These are phyloP conservation scores for Tachina lurida DNA, from an alignment of 2,888 invertebrate genomes.

Conservation along the genomic window DNA sequence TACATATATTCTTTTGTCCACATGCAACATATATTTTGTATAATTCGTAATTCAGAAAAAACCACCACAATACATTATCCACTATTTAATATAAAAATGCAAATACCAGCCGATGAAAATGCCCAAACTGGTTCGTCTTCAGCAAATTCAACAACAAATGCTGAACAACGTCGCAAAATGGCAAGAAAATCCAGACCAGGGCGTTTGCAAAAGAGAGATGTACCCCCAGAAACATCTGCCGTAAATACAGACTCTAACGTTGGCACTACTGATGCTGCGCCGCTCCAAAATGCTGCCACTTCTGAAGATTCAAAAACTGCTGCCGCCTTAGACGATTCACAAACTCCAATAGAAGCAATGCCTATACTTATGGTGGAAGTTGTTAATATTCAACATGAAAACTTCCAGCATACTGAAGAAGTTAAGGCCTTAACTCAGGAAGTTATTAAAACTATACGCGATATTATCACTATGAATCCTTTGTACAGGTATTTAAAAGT, in stretches of 20 bases:
- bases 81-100: slow-evolving; percentile 91
- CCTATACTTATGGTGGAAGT: slow-evolving; percentile 95
- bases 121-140: slow-evolving; percentile 57
- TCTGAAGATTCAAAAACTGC: slow-evolving; percentile 1
- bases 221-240: slow-evolving; percentile 57
- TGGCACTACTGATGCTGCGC: slow-evolving; percentile 83
- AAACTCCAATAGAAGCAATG: slow-evolving; percentile 75
- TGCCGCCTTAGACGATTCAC: slow-evolving; percentile 29
- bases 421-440: slow-evolving; percentile 98
- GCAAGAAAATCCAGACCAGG: slow-evolving; percentile 79
- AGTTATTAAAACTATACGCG: slow-evolving; percentile 97
- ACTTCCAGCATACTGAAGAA: slow-evolving; percentile 95
- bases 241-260: slow-evolving; percentile 18
- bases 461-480: slow-evolving; percentile 98
- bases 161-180: slow-evolving; percentile 83
- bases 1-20: slow-evolving; percentile 41
- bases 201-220: slow-evolving; percentile 82
- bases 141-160: slow-evolving; percentile 82
- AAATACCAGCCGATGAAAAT: slow-evolving; percentile 90
- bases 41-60: slow-evolving; percentile 77
- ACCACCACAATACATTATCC: slow-evolving; percentile 92
- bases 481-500: slow-evolving; percentile 87
- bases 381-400: slow-evolving; percentile 94
- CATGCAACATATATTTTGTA: slow-evolving; percentile 64
- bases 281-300: slow-evolving; percentile 1